A percentile compares a stretch with the other conserved stretches of the same genome.
Conservation (phyloP, 2,888 invertebrate species). For the Eupithecia centaureata region DNA sequence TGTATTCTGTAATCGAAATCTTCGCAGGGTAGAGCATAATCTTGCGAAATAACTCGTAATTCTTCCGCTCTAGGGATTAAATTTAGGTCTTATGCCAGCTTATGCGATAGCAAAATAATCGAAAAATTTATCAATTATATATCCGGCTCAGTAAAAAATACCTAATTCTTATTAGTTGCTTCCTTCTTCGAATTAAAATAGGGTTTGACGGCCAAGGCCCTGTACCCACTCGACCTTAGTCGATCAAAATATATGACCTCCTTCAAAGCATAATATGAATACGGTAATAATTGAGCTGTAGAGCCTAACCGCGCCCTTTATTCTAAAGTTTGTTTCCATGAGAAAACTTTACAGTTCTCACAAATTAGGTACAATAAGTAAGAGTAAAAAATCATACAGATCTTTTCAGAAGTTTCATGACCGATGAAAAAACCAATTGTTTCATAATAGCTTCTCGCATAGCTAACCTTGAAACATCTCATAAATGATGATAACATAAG, state of each 20-base stretch:
- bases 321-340: too few relatives aligned
- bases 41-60: not conserved
- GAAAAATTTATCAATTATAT: not conserved
- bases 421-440: not conserved
- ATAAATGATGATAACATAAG: conserved; percentile 3
- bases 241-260: not conserved
- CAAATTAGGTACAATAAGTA: too few relatives aligned
- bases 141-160: not conserved
- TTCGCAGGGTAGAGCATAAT: not conserved
- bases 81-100: too few relatives aligned
- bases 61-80: too few relatives aligned
- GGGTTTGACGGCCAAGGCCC: not conserved
- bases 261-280: not conserved
- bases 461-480: not conserved
- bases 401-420: not conserved
- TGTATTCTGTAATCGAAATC: too few relatives aligned
- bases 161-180: not conserved
- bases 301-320: not conserved
- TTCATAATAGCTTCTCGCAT: not conserved
- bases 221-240: not conserved
- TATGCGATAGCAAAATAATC: not conserved
- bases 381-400: too few relatives aligned
- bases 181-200: not conserved
- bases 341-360: too few relatives aligned
- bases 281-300: not conserved